Evolutionary conservation across 2,113 vertebrate species (phyloP), one percentile per base, ranked within the genome.

Genomic region (Columba livia): DNA sequence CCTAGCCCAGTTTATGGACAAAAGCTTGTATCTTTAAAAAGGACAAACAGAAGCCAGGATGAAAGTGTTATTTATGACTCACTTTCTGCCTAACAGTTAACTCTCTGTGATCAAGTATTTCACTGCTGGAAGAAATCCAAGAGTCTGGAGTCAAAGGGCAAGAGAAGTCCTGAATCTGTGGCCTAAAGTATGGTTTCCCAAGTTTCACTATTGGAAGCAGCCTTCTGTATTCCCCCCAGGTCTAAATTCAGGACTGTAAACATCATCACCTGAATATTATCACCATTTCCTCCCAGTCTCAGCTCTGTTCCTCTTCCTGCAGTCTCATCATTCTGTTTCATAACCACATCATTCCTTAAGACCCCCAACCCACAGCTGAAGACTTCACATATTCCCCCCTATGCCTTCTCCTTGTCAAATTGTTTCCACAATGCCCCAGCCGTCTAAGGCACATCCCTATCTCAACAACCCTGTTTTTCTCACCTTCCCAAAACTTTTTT

Each of bases 21-120:
- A 72, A 88, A 82, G 34, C 61, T 44, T 85, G 32, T 21, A 42
- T 64, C 66, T 89, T 82, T 91, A 81, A 91, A 91, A 84, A 92
- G 31, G 34, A 88, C 47, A 88, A 82, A 5, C 9, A 90, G 79
- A 92, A 90, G 40, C 71, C 47, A 92, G 66, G 64, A 79, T 15
- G 10, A 56, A 79, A 79, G 20, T 44, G 26, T 87, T 66, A 91
- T 51, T 67, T 64, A 51, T 56, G 57, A 81, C 23, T 89, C 56
- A 20, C 0, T 1, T 79, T 88, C 53, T 82, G 65, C 18, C 11
- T 47, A 34, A 9, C 38, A 67, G 48, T 78, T 86, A 94, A 93
- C 7, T 83, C 50, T 69, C 32, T 71, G 40, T 42, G 34, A 86
- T 79, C 28, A 73, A 79, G 48, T 61, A 73, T 19, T 85, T 82